Percentiles rank a stretch among this genome's conserved stretches.
Conservation (phyloP, 2,113 vertebrate genomes). For the Furnarius figulus region DNA sequence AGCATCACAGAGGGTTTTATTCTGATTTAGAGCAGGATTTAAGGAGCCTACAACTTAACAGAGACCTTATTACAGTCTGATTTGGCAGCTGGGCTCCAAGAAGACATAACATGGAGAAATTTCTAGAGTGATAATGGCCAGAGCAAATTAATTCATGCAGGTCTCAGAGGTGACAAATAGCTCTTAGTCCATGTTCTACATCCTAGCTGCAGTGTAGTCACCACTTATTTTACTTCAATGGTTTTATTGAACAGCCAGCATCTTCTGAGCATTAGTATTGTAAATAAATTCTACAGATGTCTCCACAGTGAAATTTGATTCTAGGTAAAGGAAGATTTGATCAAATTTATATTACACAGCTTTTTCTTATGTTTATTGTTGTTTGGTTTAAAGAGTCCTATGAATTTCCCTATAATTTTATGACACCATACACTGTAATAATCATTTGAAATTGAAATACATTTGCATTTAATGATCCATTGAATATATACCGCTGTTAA, state of each 20-base stretch:
- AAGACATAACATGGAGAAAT: background rate
- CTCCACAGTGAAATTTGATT: background rate
- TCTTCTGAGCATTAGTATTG: background rate
- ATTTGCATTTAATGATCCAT: background rate
- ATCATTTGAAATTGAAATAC: background rate
- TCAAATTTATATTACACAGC: background rate
- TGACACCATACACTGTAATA: background rate
- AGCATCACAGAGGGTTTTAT: background rate
- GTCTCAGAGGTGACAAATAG: background rate
- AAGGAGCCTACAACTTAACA: background rate
- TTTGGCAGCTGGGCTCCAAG: background rate
- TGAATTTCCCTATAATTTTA: background rate
- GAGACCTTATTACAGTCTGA: background rate
- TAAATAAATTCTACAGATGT: background rate
- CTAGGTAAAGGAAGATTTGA: background rate
- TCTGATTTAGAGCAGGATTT: background rate
- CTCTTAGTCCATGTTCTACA: background rate
- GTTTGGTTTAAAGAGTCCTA: background rate
- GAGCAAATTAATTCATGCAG: background rate
- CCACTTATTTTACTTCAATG: background rate
- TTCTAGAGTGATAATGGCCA: background rate
- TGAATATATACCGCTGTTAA: background rate
- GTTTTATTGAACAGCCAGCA: background rate
- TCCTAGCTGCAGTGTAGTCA: background rate
- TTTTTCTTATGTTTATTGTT: background rate